These are phyloP conservation scores for Papilio polyxenes DNA, from an alignment of 1,140 invertebrate species.

Conservation along the genomic window DNA sequence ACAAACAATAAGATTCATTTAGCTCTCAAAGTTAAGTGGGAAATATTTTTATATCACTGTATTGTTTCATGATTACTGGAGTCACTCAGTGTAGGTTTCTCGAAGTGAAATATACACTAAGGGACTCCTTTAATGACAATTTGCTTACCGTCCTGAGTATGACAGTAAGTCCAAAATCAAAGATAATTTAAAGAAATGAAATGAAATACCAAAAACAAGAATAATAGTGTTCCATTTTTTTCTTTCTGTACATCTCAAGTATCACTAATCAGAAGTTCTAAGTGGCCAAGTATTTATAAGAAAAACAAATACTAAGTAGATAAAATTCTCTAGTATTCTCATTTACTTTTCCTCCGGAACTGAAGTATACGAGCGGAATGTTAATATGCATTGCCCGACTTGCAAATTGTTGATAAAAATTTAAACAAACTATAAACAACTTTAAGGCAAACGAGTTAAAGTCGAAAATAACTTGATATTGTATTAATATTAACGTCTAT, in stretches of 20 bases:
- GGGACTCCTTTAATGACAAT: no score
- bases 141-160: no score
- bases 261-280: neutral
- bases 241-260: neutral
- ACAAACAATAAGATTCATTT: slow-evolving; percentile 1
- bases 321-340: slow-evolving; percentile 5
- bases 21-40: neutral
- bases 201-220: no score
- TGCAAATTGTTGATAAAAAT: slow-evolving; percentile 27
- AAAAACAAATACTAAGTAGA: neutral
- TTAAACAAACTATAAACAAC: neutral
- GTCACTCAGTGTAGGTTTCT: no score
- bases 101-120: no score
- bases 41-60: neutral
- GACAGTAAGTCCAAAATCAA: no score
- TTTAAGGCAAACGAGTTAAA: neutral
- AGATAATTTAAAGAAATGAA: no score
- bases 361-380: slow-evolving; percentile 19
- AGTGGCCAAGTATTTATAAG: slow-evolving; percentile 11
- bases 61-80: neutral
- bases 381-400: slow-evolving; percentile 1
- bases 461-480: neutral
- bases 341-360: slow-evolving; percentile 32
- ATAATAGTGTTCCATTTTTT: neutral
- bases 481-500: neutral